Conservation (phyloP, 2,113 vertebrate genomes). For the Dryoscopus gambensis region DNA sequence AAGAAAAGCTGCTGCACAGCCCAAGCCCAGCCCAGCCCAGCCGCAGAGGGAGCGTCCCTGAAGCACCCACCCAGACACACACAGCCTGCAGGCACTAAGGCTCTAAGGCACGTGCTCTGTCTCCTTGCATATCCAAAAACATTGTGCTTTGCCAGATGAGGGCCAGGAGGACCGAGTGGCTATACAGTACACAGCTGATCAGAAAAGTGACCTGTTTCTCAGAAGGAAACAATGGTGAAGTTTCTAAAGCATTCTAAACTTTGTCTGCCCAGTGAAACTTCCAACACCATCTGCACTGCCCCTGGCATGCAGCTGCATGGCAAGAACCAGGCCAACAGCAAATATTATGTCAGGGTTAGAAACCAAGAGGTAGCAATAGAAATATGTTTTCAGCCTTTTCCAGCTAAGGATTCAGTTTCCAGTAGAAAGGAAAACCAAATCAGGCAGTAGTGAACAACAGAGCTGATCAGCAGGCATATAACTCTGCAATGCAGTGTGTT, state of each 20-base stretch:
- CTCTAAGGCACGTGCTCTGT: fast-evolving
- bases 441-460: neutral
- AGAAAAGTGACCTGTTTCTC: neutral
- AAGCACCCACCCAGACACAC: neutral
- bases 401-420: neutral
- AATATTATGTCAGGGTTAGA: neutral
- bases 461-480: neutral
- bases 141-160: fast-evolving
- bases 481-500: neutral
- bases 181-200: neutral
- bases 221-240: neutral
- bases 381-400: neutral
- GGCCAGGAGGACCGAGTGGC: fast-evolving
- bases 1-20: neutral
- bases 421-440: neutral
- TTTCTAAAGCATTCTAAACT: neutral
- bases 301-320: fast-evolving
- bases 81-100: neutral
- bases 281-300: neutral
- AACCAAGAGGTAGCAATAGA: neutral
- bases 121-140: neutral
- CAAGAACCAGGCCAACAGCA: neutral
- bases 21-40: neutral
- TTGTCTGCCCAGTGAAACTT: neutral
- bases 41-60: neutral